phyloP scores from a whole-genome alignment of 1,140 invertebrate genomes.

The Temnothorax curvispinosus region DNA sequence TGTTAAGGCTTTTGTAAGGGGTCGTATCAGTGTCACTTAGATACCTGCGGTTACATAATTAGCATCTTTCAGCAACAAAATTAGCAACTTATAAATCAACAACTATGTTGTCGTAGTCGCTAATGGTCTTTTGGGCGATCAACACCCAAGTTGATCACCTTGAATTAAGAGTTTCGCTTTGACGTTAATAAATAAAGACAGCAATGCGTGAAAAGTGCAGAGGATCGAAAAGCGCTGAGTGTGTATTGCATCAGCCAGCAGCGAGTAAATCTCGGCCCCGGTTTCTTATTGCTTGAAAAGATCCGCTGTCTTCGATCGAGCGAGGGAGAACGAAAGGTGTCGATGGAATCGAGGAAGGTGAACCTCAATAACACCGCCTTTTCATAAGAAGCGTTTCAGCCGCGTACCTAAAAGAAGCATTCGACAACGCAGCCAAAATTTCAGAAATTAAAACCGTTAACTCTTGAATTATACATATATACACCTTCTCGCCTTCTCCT shows the following conservation, averaged over 20 bases:
- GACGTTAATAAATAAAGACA: slow-evolving; percentile 17
- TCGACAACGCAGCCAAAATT: neutral
- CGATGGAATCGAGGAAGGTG: slow-evolving; percentile 69
- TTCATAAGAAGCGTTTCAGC: neutral
- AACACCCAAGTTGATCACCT: slow-evolving; percentile 8
- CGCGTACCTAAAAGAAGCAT: neutral
- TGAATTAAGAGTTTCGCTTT: slow-evolving; percentile 4
- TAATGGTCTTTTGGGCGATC: neutral
- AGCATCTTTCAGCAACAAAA: neutral
- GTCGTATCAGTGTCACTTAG: neutral
- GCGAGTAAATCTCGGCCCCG: neutral
- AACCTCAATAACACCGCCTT: neutral
- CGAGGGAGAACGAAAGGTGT: slow-evolving; percentile 69
- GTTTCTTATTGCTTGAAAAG: neutral
- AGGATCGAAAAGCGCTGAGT: neutral
- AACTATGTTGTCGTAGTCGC: neutral
- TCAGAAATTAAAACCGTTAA: neutral
- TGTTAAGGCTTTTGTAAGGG: neutral
- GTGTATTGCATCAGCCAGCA: neutral
- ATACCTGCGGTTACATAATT: neutral
- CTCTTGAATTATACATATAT: neutral
- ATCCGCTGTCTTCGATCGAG: neutral
- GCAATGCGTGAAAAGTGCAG: slow-evolving; percentile 1
- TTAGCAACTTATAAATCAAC: slow-evolving; percentile 29
- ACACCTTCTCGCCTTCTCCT: neutral